These are phyloP conservation scores for Temnothorax nylanderi DNA, from an alignment of 1,140 invertebrate species.

Conservation along the genomic window DNA sequence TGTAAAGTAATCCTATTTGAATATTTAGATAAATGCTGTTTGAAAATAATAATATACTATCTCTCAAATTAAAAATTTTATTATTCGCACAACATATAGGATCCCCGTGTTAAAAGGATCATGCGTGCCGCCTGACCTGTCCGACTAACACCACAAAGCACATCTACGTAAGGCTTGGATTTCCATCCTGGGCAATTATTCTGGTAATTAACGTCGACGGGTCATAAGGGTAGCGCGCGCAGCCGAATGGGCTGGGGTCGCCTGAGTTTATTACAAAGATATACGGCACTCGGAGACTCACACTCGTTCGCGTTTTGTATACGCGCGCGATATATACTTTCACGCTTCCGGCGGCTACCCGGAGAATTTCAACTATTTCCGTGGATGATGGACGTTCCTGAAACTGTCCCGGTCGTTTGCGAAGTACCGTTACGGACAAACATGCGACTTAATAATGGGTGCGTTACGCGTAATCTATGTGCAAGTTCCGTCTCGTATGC, in stretches of 20 bases:
- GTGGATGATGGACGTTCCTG: conserved; percentile 78
- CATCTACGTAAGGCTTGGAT: conserved; percentile 73
- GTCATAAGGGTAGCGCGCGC: conserved; percentile 69
- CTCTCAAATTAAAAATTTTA: not conserved
- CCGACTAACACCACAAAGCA: conserved; percentile 17
- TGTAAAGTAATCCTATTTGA: not conserved
- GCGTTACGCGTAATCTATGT: conserved; percentile 46
- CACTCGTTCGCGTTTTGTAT: conserved; percentile 65
- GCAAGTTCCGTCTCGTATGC: not conserved
- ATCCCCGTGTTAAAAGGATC: conserved; percentile 19
- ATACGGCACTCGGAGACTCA: conserved; percentile 72
- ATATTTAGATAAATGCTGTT: not conserved
- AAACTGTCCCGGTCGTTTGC: conserved; percentile 76
- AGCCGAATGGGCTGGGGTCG: conserved; percentile 69
- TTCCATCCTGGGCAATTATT: conserved; percentile 79
- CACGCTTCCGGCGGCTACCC: conserved; percentile 68
- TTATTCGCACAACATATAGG: not conserved
- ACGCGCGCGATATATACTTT: conserved; percentile 66
- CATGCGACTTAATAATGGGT: conserved; percentile 47
- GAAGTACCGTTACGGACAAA: conserved; percentile 63
- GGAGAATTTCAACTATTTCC: conserved; percentile 80
- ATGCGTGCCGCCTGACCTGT: conserved; percentile 35
- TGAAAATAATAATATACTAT: not conserved
- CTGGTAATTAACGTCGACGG: conserved; percentile 80
- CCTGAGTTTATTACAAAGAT: conserved; percentile 82